Base-by-base conservation (phyloP, 2,888 invertebrate genomes). In the Drosophila buzzatii region DNA sequence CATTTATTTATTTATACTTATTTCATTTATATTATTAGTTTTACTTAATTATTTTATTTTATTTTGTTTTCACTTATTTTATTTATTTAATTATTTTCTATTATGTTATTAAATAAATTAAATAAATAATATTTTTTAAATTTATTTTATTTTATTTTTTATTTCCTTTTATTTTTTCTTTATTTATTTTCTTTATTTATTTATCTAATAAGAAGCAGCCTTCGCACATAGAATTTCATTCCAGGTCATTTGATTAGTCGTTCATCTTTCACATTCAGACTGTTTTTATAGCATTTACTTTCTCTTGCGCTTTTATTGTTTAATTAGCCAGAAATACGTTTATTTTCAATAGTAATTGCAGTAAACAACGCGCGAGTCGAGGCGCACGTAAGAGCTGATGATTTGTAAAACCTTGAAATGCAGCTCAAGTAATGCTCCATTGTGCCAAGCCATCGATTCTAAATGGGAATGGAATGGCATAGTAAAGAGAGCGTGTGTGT, bases 311-410 rank as follows among this genome's bases (percentile, higher is more conserved):
- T 86, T 89, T 85, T 89, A 79, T 90, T 85, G 89, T 85, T 89
- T 85, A 85, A 85, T 85, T 85, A 85, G 85, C 90, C 79, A 86
- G 85, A 85, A 90, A 90, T 86, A 90, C 86, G 90, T 86, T 85
- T 85, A 90, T 90, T 90, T 85, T 90, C 86, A 73, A 81, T 90
- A 70, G 73, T 67, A 85, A 85, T 86, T 81, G 90, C 57, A 76
- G 90, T 83, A 83, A 90, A 85, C 85, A 89, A 82, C 56, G 77
- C 35, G 71, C 72, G 64, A 73, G 73, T 73, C 64, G 67, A n/a
- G 37, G 69, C 59, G 63, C 56, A 71, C 69, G 68, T 66, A 69
- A 76, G 58, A 66, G 65, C 70, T 63, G 84, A 73, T 81, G 82
- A 86, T 84, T 89, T 84, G 84, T 86, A 71, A 78, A 83, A 68